Percentiles rank a stretch among this genome's conserved stretches.
Conservation (phyloP, 2,797 vertebrate species). For the Danio kyathit region DNA sequence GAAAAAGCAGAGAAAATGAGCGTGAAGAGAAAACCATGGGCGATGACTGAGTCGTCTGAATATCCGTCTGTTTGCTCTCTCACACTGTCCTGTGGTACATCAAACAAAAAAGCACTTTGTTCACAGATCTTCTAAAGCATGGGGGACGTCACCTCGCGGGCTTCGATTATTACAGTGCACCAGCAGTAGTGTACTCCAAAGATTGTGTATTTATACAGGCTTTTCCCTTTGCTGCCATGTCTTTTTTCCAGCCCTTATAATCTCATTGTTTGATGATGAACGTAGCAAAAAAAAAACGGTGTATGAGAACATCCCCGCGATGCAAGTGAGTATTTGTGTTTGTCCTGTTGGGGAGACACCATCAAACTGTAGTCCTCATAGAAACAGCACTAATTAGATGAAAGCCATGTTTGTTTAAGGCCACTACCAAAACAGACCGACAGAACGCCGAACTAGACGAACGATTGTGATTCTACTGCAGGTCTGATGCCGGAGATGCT, state of each 20-base stretch:
- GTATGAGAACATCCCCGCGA: conserved; percentile 11
- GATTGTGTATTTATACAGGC: conserved; percentile 39
- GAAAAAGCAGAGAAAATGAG: conserved; percentile 30
- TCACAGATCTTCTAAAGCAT: conserved; percentile 65
- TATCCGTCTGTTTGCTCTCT: conserved; percentile 67
- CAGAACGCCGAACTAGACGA: conserved; percentile 64
- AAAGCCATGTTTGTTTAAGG: conserved; percentile 94
- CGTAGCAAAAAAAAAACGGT: conserved; percentile 58
- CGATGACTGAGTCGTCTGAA: conserved; percentile 38
- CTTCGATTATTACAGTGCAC: conserved; percentile 31
- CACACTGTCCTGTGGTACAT: conserved; percentile 75
- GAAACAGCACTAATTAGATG: conserved; percentile 81
- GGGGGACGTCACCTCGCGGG: conserved; percentile 53
- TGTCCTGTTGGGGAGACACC: conserved; percentile 65
- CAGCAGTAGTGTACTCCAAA: conserved; percentile 1
- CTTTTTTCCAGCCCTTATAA: conserved; percentile 50
- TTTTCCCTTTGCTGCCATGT: conserved; percentile 47
- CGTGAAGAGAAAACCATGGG: conserved; percentile 11
- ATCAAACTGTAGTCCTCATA: conserved; percentile 45
- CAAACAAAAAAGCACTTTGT: conserved; percentile 87
- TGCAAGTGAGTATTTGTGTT: conserved; percentile 43
- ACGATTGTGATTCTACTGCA: conserved; percentile 35
- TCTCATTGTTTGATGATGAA: conserved; percentile 28
- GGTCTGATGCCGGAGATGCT: conserved; percentile 23
- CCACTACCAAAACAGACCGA: conserved; percentile 82